phyloP scores from a whole-genome alignment of 1,140 invertebrate genomes.

The Drosophila miranda region DNA sequence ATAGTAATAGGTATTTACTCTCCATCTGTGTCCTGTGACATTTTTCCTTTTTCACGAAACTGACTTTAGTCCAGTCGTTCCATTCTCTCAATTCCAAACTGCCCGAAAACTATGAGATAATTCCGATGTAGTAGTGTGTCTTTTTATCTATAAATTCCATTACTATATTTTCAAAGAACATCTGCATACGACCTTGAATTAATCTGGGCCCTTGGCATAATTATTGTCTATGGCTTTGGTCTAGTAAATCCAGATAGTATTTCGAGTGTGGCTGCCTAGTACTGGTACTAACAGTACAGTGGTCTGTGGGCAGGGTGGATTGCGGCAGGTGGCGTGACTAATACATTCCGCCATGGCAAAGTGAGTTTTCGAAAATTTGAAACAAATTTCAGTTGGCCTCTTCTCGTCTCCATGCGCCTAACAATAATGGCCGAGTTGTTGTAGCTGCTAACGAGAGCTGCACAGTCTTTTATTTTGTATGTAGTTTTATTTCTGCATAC shows the following conservation, averaged over 20 bases:
- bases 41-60: no score
- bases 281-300: no score
- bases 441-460: slow-evolving; percentile 61
- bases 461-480: slow-evolving; percentile 39
- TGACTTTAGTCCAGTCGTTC: no score
- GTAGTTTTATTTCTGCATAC: slow-evolving; percentile 40
- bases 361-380: slow-evolving; percentile 72
- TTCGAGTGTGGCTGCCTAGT: slow-evolving; percentile 22
- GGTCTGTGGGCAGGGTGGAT: slow-evolving; percentile 18
- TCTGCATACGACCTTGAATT: slow-evolving; percentile 30
- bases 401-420: not conserved
- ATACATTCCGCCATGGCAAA: slow-evolving; percentile 73
- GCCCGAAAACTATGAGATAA: no score
- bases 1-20: no score
- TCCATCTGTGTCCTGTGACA: no score
- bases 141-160: not conserved
- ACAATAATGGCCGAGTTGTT: slow-evolving; percentile 9
- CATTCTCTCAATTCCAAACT: no score
- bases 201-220: slow-evolving; percentile 26
- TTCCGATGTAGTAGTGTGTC: no score
- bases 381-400: slow-evolving; percentile 67
- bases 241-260: slow-evolving; percentile 25
- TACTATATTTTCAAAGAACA: not conserved
- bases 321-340: slow-evolving; percentile 73
- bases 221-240: slow-evolving; percentile 16